Evolutionary conservation across 2,113 vertebrate genomes (phyloP).

Genomic region (Hirundichthys speculiger): DNA sequence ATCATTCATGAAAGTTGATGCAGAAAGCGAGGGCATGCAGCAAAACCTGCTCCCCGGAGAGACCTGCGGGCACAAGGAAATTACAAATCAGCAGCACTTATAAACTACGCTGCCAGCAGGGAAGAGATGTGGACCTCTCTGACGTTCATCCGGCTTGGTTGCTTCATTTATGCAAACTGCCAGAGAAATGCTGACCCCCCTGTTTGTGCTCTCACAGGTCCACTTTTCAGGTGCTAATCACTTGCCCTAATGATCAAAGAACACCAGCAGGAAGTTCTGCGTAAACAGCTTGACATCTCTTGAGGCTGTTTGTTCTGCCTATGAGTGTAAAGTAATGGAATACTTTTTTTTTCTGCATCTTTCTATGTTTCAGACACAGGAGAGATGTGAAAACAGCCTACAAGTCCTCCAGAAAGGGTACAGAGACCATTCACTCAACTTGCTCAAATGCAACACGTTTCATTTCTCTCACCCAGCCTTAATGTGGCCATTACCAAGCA

Average conservation of each 20-base stretch:
- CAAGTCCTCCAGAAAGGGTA: conserved; percentile 29
- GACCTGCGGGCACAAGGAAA: conserved; percentile 42
- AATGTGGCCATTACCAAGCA: conserved; percentile 13
- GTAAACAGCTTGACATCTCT: conserved; percentile 24
- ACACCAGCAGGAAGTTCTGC: background rate
- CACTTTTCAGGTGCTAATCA: conserved; percentile 13
- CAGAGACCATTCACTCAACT: background rate
- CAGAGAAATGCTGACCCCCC: conserved; percentile 20
- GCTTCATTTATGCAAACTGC: conserved; percentile 4
- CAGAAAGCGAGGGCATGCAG: conserved; percentile 43
- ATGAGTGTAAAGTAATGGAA: conserved; percentile 6
- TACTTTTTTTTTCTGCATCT: conserved; percentile 3
- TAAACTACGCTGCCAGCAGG: conserved; percentile 26
- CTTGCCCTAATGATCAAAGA: conserved; percentile 38
- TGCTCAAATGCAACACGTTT: conserved; percentile 8
- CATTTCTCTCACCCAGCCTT: background rate
- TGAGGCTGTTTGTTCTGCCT: background rate
- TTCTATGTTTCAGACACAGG: background rate
- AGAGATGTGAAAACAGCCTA: background rate
- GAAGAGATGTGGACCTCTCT: conserved; percentile 5
- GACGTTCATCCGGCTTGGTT: background rate
- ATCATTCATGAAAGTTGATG: conserved; percentile 68
- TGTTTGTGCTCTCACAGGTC: conserved; percentile 24
- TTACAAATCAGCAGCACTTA: conserved; percentile 58
- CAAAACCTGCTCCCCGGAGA: conserved; percentile 29